Evolutionary conservation across 2,113 vertebrate genomes (phyloP), one percentile per base, ranked within the genome.

Genomic region (Planiliza haematocheilus): DNA sequence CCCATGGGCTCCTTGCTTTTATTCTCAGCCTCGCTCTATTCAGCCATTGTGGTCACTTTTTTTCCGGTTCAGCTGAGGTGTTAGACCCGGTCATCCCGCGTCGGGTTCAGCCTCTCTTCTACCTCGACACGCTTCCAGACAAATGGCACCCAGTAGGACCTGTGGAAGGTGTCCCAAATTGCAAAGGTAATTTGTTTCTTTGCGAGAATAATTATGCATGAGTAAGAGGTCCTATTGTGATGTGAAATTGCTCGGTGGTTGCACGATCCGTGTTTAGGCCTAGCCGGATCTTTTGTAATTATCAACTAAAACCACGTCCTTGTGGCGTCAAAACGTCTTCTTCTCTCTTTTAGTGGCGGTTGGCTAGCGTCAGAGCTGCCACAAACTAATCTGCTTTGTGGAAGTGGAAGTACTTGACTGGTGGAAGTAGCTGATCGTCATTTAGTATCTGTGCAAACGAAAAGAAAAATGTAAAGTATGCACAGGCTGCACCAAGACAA

Each of bases 141-240:
- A 41, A 81, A 78, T 60, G n/a, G 66, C 77, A 69, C 84, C 68
- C 66, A 50, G 56, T 79, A 67, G 81, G 59, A 55, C 77, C 71
- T 75, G 76, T 59, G 52, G 57, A 77, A 30, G 64, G 49, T 24
- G 74, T 77, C 86, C 81, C 78, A 82, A 88, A 86, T 83, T 82
- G 74, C 79, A 79, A 77, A 86, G 70, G 83, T 85, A 87, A 87
- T 89, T 88, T 77, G 79, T 83, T 87, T 89, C 63, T 53, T 81
- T 53, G 70, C 58, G 2, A 65, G 77, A 56, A 61, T 72, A 84
- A 76, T 79, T 70, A 77, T 86, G 74, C 81, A 62, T 16, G 63
- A 82, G 65, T 75, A 79, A 85, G 82, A 80, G 81, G 77, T 87
- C 67, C 59, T 61, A 56, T 77, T 90, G 76, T 70, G 71, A 84